Percentiles rank a stretch among this genome's conserved stretches.
Conservation (phyloP, 1,140 invertebrate genomes). For the Centruroides vittatus region DNA sequence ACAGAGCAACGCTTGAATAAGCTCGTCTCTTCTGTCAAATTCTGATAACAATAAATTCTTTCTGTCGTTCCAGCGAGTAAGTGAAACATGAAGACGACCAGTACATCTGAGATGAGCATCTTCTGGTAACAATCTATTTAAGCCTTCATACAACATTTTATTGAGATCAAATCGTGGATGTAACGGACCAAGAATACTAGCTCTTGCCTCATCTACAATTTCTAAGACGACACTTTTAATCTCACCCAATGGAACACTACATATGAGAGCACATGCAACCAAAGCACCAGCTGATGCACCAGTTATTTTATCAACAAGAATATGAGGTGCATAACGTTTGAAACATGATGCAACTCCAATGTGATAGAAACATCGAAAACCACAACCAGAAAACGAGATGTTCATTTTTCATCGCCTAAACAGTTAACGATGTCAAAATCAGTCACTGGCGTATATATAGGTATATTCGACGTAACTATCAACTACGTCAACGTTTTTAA, state of each 20-base stretch:
- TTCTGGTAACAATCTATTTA: slow-evolving; percentile 71
- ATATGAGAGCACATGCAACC: slow-evolving; percentile 81
- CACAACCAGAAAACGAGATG: slow-evolving; percentile 95
- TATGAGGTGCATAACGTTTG: slow-evolving; percentile 89
- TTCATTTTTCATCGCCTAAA: slow-evolving; percentile 37
- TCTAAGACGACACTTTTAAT: slow-evolving; percentile 73
- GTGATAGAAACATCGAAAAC: slow-evolving; percentile 97
- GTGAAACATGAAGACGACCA: slow-evolving; percentile 80
- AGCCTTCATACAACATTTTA: slow-evolving; percentile 62
- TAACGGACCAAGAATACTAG: slow-evolving; percentile 77
- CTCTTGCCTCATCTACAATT: slow-evolving; percentile 72
- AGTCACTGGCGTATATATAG: no score
- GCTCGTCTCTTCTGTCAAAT: slow-evolving; percentile 78
- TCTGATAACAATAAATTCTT: slow-evolving; percentile 89
- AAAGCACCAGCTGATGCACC: slow-evolving; percentile 94
- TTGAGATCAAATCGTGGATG: slow-evolving; percentile 90
- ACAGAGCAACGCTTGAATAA: slow-evolving; percentile 82
- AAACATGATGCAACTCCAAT: slow-evolving; percentile 93
- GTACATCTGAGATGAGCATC: slow-evolving; percentile 81
- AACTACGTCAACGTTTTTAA: no score
- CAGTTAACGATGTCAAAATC: no score
- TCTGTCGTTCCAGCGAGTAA: slow-evolving; percentile 78
- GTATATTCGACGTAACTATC: no score
- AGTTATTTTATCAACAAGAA: slow-evolving; percentile 78
- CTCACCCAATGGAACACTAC: slow-evolving; percentile 76